Evolutionary conservation across 2,113 vertebrate species (phyloP).

Genomic region (pig (Sus scrofa)): T2T-Sscrofa CM000816.6:47184501-47185000

Average conservation of each 20-base stretch:
- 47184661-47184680: slow-evolving; percentile 62
- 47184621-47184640: slow-evolving; percentile 32
- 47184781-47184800: no score
- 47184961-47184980: no score
- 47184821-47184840: no score
- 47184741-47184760: neutral
- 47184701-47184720: slow-evolving; percentile 13
- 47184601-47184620: neutral
- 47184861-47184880: no score
- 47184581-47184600: slow-evolving; percentile 29
- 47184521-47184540: neutral
- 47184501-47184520: neutral
- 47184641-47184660: slow-evolving; percentile 29
- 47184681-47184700: slow-evolving; percentile 23
- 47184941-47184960: no score
- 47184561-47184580: slow-evolving; percentile 20
- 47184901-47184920: no score
- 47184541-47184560: slow-evolving; percentile 21
- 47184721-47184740: neutral
- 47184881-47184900: no score
- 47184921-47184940: no score
- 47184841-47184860: no score
- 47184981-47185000: no score
- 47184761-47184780: neutral
- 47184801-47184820: no score